phyloP scores from a whole-genome alignment of 2,797 vertebrate genomes.

The Masticophis lateralis region DNA sequence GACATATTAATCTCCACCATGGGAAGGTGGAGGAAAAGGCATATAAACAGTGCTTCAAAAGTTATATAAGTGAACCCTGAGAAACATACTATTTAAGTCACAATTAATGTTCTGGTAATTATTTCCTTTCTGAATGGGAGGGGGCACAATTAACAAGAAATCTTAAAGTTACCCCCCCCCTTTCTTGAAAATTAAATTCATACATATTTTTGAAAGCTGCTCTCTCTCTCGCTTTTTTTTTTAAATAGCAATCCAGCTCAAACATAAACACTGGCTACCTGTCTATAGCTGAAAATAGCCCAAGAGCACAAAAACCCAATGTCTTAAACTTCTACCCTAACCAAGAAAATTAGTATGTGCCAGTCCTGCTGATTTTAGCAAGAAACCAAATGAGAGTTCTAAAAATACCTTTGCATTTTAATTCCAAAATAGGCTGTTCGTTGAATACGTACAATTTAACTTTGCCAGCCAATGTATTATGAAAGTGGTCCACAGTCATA shows the following conservation, averaged over 20 bases:
- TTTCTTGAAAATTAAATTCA: slow-evolving; percentile 60
- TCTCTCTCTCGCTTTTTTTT: neutral
- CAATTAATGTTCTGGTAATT: slow-evolving; percentile 58
- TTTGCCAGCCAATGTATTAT: slow-evolving; percentile 58
- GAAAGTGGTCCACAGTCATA: slow-evolving; percentile 51
- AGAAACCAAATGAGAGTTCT: slow-evolving; percentile 53
- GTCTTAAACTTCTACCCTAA: slow-evolving; percentile 59
- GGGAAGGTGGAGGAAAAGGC: slow-evolving; percentile 10
- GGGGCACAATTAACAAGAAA: slow-evolving; percentile 51
- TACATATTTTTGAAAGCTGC: slow-evolving; percentile 42
- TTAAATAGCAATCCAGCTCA: slow-evolving; percentile 52
- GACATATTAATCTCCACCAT: slow-evolving; percentile 44
- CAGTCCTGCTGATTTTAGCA: slow-evolving; percentile 57
- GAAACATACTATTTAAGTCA: slow-evolving; percentile 49
- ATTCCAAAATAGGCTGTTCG: slow-evolving; percentile 68
- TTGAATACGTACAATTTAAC: slow-evolving; percentile 62
- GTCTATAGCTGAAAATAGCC: slow-evolving; percentile 51
- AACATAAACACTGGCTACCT: slow-evolving; percentile 59
- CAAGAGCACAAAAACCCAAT: slow-evolving; percentile 55
- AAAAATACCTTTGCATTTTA: slow-evolving; percentile 44
- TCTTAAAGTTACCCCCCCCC: slow-evolving; percentile 41
- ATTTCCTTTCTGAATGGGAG: slow-evolving; percentile 46
- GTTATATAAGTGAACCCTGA: slow-evolving; percentile 37
- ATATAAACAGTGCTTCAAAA: slow-evolving; percentile 53
- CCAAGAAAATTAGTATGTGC: slow-evolving; percentile 56